Conservation (phyloP, 2,888 invertebrate species). For the Steinernema hermaphroditum region DNA sequence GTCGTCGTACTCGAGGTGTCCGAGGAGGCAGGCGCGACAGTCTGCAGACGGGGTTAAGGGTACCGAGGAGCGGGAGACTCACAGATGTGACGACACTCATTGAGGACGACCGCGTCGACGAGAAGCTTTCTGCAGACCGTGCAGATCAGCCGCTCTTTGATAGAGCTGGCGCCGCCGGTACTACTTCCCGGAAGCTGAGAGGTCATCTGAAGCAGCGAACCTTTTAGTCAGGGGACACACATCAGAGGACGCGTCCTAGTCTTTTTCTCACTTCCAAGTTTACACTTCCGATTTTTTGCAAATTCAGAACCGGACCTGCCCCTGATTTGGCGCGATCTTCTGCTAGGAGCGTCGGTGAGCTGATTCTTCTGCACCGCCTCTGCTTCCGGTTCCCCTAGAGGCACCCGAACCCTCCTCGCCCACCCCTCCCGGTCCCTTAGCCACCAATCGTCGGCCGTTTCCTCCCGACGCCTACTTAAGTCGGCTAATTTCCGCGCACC, state of each 20-base stretch:
- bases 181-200: constrained; percentile 19
- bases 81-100: constrained; percentile 22
- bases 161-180: not conserved
- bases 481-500: constrained; percentile 29
- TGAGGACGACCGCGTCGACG: constrained; percentile 21
- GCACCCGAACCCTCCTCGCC: not conserved
- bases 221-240: too few species aligned
- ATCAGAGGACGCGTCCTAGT: too few species aligned
- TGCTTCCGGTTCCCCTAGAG: not conserved
- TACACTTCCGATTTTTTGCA: too few species aligned
- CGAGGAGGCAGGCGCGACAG: constrained; percentile 26
- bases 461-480: constrained; percentile 13
- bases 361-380: not conserved
- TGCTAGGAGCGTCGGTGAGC: not conserved
- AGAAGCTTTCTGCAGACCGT: constrained; percentile 21
- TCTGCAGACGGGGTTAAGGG: constrained; percentile 8
- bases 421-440: not conserved
- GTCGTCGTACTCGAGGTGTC: constrained; percentile 10
- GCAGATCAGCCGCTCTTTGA: constrained; percentile 20
- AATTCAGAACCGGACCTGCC: not conserved
- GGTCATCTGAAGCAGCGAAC: too few species aligned
- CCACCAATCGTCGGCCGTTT: not conserved
- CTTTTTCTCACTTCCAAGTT: too few species aligned
- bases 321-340: not conserved
- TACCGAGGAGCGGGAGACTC: too few species aligned